These are phyloP conservation scores for Pollenia labialis DNA, from an alignment of 2,888 invertebrate genomes.

Conservation along the genomic window DNA sequence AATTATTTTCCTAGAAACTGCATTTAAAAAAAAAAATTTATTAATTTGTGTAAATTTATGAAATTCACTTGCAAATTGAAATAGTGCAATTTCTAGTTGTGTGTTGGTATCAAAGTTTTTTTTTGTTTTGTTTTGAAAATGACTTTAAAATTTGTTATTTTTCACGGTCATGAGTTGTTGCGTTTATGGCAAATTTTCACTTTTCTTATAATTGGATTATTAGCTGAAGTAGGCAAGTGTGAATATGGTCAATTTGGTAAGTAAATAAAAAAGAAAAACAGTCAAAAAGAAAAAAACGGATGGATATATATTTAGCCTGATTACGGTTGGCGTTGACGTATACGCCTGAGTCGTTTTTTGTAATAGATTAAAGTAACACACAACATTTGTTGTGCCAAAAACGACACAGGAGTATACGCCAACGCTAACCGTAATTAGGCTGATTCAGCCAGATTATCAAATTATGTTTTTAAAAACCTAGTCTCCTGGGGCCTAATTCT, in stretches of 20 bases:
- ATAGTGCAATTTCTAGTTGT: neutral
- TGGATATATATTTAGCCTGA: too few relatives aligned
- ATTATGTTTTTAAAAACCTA: too few relatives aligned
- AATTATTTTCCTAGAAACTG: slow-evolving; percentile 6
- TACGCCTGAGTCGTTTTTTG: too few relatives aligned
- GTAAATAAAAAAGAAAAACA: slow-evolving; percentile 41
- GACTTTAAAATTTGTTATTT: slow-evolving; percentile 38
- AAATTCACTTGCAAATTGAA: neutral
- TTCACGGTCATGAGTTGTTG: slow-evolving; percentile 54
- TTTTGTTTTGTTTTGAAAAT: slow-evolving; percentile 35
- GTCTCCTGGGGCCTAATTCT: too few relatives aligned
- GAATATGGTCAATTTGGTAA: slow-evolving; percentile 80
- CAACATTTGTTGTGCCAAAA: too few relatives aligned
- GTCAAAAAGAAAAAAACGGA: neutral
- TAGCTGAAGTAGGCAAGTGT: slow-evolving; percentile 69
- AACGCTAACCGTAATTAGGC: too few relatives aligned
- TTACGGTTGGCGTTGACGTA: too few relatives aligned
- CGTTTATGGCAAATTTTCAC: slow-evolving; percentile 71
- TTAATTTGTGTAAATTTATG: neutral
- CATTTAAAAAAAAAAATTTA: neutral
- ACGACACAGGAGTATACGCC: too few relatives aligned
- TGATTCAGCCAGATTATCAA: too few relatives aligned
- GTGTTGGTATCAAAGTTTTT: neutral
- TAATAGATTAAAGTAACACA: too few relatives aligned
- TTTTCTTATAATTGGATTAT: slow-evolving; percentile 74